Evolutionary conservation across 1,140 invertebrate genomes (phyloP).

Genomic region (Cyclargus thomasi): DNA sequence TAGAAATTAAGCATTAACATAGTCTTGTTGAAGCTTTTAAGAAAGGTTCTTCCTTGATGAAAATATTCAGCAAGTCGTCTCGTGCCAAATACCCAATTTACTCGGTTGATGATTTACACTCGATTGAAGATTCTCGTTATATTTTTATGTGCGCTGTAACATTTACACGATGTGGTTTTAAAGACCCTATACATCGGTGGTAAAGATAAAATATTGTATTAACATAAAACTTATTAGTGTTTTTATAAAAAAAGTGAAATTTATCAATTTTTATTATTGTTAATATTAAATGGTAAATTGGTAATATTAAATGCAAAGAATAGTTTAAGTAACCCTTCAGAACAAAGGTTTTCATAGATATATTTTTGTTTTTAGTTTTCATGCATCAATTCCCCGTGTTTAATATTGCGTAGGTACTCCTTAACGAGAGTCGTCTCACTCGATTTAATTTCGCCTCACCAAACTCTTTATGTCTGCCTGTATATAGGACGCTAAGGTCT

Average conservation of each 20-base stretch:
- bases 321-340: too few relatives aligned
- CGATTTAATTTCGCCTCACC: conserved; percentile 6
- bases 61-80: neutral
- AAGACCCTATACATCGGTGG: neutral
- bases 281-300: too few relatives aligned
- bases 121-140: neutral
- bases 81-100: neutral
- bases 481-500: conserved; percentile 6
- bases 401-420: too few relatives aligned
- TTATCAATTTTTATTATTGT: too few relatives aligned
- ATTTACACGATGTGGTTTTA: neutral
- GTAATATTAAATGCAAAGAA: too few relatives aligned
- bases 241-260: too few relatives aligned
- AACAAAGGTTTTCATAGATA: too few relatives aligned
- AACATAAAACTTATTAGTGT: too few relatives aligned
- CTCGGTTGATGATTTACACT: conserved; percentile 4
- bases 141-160: neutral
- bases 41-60: neutral
- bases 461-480: neutral
- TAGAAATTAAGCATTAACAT: neutral
- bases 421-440: neutral
- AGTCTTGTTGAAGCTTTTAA: neutral
- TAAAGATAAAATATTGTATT: neutral
- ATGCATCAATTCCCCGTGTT: neutral
- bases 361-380: neutral